Conservation (phyloP, 2,888 invertebrate genomes). For the Lysandra bellargus region DNA sequence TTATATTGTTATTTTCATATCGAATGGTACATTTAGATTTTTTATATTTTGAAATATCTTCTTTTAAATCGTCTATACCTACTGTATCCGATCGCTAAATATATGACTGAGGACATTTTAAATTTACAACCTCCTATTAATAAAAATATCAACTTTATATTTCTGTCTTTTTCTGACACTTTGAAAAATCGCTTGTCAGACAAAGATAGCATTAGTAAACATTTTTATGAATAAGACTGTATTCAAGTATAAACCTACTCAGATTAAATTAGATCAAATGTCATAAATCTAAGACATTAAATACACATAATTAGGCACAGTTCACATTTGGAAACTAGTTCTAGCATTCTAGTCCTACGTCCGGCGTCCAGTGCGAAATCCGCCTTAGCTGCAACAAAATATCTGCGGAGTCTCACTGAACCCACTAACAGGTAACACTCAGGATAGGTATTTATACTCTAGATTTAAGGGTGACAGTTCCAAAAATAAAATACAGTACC, state of each 20-base stretch:
- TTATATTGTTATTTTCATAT: not conserved
- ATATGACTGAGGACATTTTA: not conserved
- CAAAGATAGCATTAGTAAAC: not conserved
- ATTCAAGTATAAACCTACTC: constrained; percentile 18
- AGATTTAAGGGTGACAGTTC: not conserved
- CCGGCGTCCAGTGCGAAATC: constrained; percentile 50
- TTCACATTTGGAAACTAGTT: constrained; percentile 69
- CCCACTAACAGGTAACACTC: not conserved
- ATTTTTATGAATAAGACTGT: not conserved
- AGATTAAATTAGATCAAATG: constrained; percentile 23
- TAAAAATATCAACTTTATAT: not conserved
- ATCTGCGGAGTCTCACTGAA: constrained; percentile 34
- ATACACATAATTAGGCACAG: constrained; percentile 70
- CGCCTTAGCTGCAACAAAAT: constrained; percentile 12
- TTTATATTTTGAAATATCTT: not conserved
- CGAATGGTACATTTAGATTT: not conserved
- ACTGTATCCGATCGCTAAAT: not conserved
- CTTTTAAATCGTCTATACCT: not conserved
- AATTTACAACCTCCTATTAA: not conserved
- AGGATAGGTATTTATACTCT: not conserved
- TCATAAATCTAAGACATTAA: constrained; percentile 42
- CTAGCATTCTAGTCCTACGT: constrained; percentile 70
- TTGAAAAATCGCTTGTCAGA: not conserved
- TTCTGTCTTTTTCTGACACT: not conserved
- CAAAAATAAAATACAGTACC: not conserved